These are phyloP conservation scores for Trichonephila clavipes DNA, from an alignment of 1,140 invertebrate species.

Conservation along the genomic window DNA sequence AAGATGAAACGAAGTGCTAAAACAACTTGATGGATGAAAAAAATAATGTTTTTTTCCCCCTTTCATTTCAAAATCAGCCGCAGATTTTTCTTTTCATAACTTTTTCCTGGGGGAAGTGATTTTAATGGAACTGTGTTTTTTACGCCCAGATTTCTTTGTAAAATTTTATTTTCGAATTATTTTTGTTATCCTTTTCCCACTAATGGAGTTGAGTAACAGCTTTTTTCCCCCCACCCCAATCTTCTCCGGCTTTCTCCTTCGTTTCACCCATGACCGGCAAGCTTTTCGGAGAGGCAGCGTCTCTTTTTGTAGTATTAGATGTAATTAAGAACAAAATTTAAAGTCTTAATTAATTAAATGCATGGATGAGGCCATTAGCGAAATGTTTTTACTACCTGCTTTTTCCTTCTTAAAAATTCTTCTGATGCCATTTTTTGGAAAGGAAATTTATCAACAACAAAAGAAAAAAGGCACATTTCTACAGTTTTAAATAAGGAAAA, in stretches of 20 bases:
- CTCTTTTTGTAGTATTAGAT: slow-evolving; percentile 40
- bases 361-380: slow-evolving; percentile 40
- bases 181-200: slow-evolving; percentile 37
- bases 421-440: background rate
- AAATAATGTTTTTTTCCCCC: background rate
- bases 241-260: background rate
- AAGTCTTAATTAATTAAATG: slow-evolving; percentile 56
- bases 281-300: background rate
- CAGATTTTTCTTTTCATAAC: slow-evolving; percentile 43
- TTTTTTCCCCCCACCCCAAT: slow-evolving; percentile 21
- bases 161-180: slow-evolving; percentile 33
- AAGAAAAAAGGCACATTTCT: background rate
- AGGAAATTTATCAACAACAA: background rate
- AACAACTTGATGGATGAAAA: slow-evolving; percentile 14
- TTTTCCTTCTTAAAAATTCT: background rate
- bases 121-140: slow-evolving; percentile 34
- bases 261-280: background rate
- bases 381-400: background rate
- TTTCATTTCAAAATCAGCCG: slow-evolving; percentile 20
- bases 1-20: slow-evolving; percentile 29
- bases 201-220: slow-evolving; percentile 47
- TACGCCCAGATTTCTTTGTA: background rate
- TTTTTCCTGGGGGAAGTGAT: slow-evolving; percentile 36
- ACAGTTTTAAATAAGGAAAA: no score
- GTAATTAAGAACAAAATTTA: slow-evolving; percentile 52